phyloP scores from a whole-genome alignment of 2,888 invertebrate species.

The Dasysyrphus tricinctus region DNA sequence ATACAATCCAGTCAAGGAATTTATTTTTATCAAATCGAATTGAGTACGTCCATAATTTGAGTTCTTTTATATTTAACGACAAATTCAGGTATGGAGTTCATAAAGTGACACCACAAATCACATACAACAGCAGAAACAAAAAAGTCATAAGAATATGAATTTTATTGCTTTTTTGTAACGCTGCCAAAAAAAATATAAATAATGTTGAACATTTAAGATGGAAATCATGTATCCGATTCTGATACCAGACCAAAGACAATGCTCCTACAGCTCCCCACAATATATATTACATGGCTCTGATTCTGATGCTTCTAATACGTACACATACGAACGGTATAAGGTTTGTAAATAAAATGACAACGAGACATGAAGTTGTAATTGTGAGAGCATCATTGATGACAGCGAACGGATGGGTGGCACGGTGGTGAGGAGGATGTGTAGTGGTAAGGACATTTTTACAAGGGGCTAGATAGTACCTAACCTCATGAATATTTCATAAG shows the following conservation, averaged over 20 bases:
- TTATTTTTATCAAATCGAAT: neutral
- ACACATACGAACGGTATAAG: neutral
- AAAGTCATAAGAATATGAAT: neutral
- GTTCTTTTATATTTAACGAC: neutral
- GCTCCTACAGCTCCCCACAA: neutral
- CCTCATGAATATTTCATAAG: constrained; percentile 73
- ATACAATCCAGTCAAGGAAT: neutral
- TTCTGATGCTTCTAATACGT: neutral
- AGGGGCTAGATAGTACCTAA: constrained; percentile 40
- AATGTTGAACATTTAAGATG: neutral
- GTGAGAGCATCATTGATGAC: constrained; percentile 14
- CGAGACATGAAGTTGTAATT: constrained; percentile 34
- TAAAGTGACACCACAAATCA: neutral
- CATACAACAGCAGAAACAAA: neutral
- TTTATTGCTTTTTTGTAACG: constrained; percentile 9
- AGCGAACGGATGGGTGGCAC: neutral
- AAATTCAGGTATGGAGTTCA: neutral
- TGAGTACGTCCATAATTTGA: neutral
- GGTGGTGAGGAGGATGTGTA: neutral
- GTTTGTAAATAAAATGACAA: constrained; percentile 29
- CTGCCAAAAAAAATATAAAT: constrained; percentile 33
- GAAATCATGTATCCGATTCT: constrained; percentile 9
- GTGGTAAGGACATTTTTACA: constrained; percentile 32
- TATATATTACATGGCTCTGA: neutral
- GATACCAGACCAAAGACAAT: neutral